Evolutionary conservation across 2,888 invertebrate species (phyloP).

Genomic region (Microplitis deprimator): DNA sequence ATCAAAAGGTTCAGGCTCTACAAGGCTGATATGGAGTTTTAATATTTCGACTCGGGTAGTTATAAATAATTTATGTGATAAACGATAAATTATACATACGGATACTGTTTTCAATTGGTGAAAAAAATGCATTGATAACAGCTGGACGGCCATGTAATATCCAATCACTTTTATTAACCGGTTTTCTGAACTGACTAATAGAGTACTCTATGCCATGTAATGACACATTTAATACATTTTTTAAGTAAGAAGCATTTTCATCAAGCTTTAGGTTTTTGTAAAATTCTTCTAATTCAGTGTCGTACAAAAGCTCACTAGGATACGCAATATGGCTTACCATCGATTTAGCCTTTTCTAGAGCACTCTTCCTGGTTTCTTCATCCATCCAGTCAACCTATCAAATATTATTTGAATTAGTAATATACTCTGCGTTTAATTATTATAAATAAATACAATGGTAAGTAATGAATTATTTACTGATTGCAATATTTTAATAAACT

Average conservation of each 20-base stretch:
- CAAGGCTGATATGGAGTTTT: too few relatives aligned
- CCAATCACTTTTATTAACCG: conserved; percentile 74
- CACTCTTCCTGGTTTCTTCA: conserved; percentile 81
- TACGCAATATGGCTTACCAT: conserved; percentile 95
- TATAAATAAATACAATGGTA: neutral
- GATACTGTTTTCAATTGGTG: conserved; percentile 74
- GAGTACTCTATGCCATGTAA: conserved; percentile 73
- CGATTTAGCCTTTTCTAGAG: conserved; percentile 83
- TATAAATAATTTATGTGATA: conserved; percentile 26
- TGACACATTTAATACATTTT: conserved; percentile 72
- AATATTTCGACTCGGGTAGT: too few relatives aligned
- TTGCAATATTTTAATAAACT: conserved; percentile 85
- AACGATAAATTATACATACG: conserved; percentile 68
- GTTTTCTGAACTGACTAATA: conserved; percentile 72
- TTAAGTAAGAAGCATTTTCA: conserved; percentile 69
- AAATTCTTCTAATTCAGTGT: conserved; percentile 84
- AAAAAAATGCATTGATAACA: conserved; percentile 75
- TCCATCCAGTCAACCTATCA: conserved; percentile 81
- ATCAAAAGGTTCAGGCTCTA: too few relatives aligned
- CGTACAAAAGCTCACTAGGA: conserved; percentile 89
- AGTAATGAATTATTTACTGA: conserved; percentile 68
- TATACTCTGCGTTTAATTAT: neutral
- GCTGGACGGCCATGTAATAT: conserved; percentile 72
- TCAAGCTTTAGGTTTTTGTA: conserved; percentile 75
- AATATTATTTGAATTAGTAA: conserved; percentile 5